Evolutionary conservation across 2,888 invertebrate species (phyloP), one percentile per base, ranked within the genome.

Genomic region (Drosophila villosipedis): DNA sequence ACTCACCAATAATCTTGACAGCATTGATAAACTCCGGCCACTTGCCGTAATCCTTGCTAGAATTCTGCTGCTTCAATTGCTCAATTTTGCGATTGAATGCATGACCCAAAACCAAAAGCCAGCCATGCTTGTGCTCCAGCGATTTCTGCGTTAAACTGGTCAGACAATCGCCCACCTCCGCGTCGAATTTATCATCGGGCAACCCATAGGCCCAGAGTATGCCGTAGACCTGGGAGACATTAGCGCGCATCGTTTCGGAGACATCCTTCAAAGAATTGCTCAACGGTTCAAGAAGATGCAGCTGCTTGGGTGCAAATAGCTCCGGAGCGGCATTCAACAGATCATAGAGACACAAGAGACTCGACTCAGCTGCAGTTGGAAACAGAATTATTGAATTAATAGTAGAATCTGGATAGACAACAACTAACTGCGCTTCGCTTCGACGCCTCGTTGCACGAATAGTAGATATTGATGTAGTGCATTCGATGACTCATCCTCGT

Each of bases 251-350:
- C 28, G 96, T 96, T 92, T 97, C 97, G 81, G 96, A 96, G 10
- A 96, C 96, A 55, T 96, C 96, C 22, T 95, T 95, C 61, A 96
- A 94, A 2, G 96, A 92, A 55, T 92, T 84, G 1, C 80, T 71
- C 28, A 94, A 76, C 1, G 92, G 91, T 33, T 93, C 93, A 4
- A 93, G 74, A 28, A 93, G 82, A 85, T 93, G 94, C 3, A 95
- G 93, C 91, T 97, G 95, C 75, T 95, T 94, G 39, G 94, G 90
- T 0, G 96, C 95, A 87, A 97, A 94, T 66, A 95, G 93, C 30
- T 96, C 95, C 0, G 97, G 96, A 14, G 96, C 95, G 71, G 97
- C 96, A 49, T 97, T 97, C n/a, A 98, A 94, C 30, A 97, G 94
- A 93, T 98, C 98, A 80, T 97, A 94, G 90, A 98, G 94, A 82